Evolutionary conservation across 2,888 invertebrate genomes (phyloP), one percentile per base, ranked within the genome.

Genomic region (Rapana venosa): DNA sequence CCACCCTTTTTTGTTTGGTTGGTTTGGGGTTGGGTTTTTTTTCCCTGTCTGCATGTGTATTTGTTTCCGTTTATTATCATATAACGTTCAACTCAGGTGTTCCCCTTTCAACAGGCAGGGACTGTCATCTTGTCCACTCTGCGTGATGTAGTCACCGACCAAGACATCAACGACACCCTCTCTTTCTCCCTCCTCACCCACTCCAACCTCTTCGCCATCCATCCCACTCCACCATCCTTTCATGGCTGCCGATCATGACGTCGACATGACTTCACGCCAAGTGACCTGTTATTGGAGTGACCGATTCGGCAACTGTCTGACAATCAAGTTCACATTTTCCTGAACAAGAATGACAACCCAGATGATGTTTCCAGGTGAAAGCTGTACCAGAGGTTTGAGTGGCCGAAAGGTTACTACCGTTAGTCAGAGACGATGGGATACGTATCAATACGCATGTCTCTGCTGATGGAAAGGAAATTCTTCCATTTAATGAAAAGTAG

Each of bases 381-480:
- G 58, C 84, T 17, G 84, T 84, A 30, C 58, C 84, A 13, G 84
- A 84, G 47, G 84, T 84, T 1, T 30, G 30, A n/a, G 0, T 15
- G 15, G 56, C 20, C 30, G 30, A 30, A n/a, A 58, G 58, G 58
- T 84, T 84, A 58, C 58, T 84, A 84, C 84, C 84, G 84, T 84
- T 84, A 2, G 30, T 84, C 11, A 58, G 58, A 30, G 84, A 84
- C 84, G 84, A 84, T 58, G 84, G 47, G 84, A 84, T 84, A 84
- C n/a, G 58, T 84, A 4, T 17, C 30, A 15, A 15, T 84, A n/a
- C 84, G 58, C 84, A 84, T 84, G 84, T 84, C 84, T n/a, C 47
- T n/a, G 26, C 58, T 13, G 84, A 84, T 5, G 84, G 84, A 2
- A 58, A 17, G 84, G 58, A 56, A 58, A 15, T 17, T 30, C 20